Base-by-base conservation (phyloP, 2,113 vertebrate species). In the Melospiza georgiana region DNA sequence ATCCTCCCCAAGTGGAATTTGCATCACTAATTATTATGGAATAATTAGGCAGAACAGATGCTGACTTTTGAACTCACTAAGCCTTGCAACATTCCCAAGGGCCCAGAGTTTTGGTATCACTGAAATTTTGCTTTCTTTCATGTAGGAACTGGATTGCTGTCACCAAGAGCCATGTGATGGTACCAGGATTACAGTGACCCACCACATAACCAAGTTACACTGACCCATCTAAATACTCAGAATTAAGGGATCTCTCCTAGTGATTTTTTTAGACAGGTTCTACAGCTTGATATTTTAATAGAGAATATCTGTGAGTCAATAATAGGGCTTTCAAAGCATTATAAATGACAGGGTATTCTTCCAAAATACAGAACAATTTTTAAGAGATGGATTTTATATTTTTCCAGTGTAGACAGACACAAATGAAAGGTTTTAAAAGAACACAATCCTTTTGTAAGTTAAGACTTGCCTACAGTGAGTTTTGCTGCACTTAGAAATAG, bases 21-120 rank as follows among this genome's bases (percentile, higher is more conserved):
- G 87, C 82, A 94, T 90, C 75, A 75, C 93, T 96, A 96, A 96
- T 97, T 93, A 94, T 92, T 93, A 95, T 59, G 43, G 82, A 93
- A 95, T 95, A 96, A 97, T 97, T 93, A 95, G 85, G 72, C 79
- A 92, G 65, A 95, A 74, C 94, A 96, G 92, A 93, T 96, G 90
- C 87, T 87, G 93, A 88, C 79, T 92, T 95, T 44, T 88, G 85
- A 95, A 95, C 94, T 95, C 59, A 44, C 72, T n/a, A 51, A 95
- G 82, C 82, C 82, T 68, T 37, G 43, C 30, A 48, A 80, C 86
- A 90, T 71, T 93, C 90, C 44, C 92, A 86, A 25, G 78, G 76
- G 93, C 39, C 88, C 2, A 0, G 59, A 86, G 82, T 72, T 90
- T 62, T 62, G 41, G 55, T 76, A 93, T 57, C 31, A 39, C 41